Conservation (phyloP, 2,888 invertebrate genomes). For the Pollenia amentaria region DNA sequence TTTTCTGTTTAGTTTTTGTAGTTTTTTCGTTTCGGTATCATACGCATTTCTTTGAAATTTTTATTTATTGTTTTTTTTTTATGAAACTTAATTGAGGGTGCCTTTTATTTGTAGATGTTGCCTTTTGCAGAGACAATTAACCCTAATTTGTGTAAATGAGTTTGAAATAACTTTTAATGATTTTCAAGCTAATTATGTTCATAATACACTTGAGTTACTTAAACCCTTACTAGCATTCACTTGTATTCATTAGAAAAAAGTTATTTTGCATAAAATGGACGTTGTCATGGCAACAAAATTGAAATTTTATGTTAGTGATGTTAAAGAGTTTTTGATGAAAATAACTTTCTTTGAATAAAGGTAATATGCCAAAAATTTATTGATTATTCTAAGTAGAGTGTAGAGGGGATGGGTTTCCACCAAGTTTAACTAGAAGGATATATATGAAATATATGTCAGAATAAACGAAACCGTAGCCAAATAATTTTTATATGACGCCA, state of each 20-base stretch:
- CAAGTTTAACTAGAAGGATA: no score
- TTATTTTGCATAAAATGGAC: not conserved
- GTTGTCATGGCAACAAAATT: not conserved
- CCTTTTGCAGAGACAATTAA: slow-evolving; percentile 12
- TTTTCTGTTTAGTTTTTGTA: slow-evolving; percentile 2
- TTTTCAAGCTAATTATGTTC: not conserved
- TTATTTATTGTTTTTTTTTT: not conserved
- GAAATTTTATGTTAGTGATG: no score
- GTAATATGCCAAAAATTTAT: no score
- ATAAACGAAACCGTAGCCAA: no score
- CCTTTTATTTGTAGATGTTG: slow-evolving; percentile 13
- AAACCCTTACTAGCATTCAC: not conserved
- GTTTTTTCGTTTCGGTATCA: no score
- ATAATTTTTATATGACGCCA: no score
- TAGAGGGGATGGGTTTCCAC: no score
- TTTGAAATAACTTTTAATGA: slow-evolving; percentile 8
- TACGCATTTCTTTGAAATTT: slow-evolving; percentile 21
- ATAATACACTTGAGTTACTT: slow-evolving; percentile 11
- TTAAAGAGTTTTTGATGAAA: no score
- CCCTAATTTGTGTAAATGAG: slow-evolving; percentile 43
- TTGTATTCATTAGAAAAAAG: slow-evolving; percentile 3
- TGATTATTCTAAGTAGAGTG: no score
- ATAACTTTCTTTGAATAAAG: no score
- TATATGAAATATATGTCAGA: no score
- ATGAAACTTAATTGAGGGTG: slow-evolving; percentile 58